Evolutionary conservation across 2,113 vertebrate species (phyloP), one percentile per base, ranked within the genome.

Genomic region (Xiphophorus maculatus): DNA sequence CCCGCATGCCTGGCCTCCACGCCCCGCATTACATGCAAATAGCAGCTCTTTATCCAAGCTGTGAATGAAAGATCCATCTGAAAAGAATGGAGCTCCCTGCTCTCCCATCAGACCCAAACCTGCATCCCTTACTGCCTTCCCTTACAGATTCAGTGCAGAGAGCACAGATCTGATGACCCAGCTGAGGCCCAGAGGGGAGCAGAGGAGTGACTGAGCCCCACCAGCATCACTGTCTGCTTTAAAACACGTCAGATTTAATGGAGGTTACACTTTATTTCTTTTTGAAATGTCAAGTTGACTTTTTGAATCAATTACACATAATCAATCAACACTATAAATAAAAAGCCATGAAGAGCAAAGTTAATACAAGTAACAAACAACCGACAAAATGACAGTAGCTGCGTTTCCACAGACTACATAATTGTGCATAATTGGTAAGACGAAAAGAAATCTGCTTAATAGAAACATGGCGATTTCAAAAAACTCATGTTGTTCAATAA

Each of bases 11-110:
- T 92, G 94, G 94, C 91, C 85, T 90, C 92, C 82, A 92, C 4
- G 68, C 89, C 89, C 84, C 86, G 87, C 92, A 94, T 94, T 95
- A 95, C 87, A 96, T 95, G 94, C 87, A 96, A 95, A 96, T 95
- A 88, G 84, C 82, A 79, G 67, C 75, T 87, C 90, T 93, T 93
- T 94, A 94, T 92, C 87, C 91, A 93, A 93, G 92, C 84, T 86
- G 91, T 92, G 93, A 95, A 94, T 89, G 83, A 92, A 93, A 92
- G 74, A 90, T 81, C 84, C 77, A 13, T 13, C 88, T 89, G 84
- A 87, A 84, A 82, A 85, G 85, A 83, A 87, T 60, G 79, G 76
- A 77, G 80, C 78, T 62, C 81, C 84, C 85, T 82, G 65, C 71
- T 78, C 44, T 29, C 54, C 76, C 76, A 75, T 86, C 84, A 87